phyloP scores from a whole-genome alignment of 1,140 invertebrate genomes.

The Ganaspis sp. region DNA sequence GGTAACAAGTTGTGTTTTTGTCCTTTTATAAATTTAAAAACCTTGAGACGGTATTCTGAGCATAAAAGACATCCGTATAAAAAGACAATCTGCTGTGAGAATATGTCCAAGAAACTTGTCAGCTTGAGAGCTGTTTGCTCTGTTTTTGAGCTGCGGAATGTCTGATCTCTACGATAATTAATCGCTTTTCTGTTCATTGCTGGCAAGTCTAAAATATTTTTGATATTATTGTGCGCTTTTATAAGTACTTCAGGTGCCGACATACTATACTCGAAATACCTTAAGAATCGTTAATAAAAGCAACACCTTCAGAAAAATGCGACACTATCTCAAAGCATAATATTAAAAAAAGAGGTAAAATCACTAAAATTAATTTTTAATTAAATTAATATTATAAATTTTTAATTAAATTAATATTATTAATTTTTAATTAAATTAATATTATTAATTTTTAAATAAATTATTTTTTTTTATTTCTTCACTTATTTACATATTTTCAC shows the following conservation, averaged over 20 bases:
- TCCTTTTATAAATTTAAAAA: background rate
- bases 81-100: background rate
- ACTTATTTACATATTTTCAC: no score
- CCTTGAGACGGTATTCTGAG: background rate
- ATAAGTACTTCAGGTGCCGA: background rate
- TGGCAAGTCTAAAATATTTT: conserved; percentile 12
- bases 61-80: background rate
- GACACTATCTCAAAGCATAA: background rate
- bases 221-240: background rate
- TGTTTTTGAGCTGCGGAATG: background rate
- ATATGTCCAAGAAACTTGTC: background rate
- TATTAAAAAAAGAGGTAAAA: no score
- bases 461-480: no score
- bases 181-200: conserved; percentile 1
- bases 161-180: background rate
- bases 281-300: conserved; percentile 7
- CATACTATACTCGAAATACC: background rate
- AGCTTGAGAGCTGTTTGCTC: background rate
- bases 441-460: no score
- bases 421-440: no score
- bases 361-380: no score
- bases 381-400: no score
- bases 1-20: background rate
- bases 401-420: no score
- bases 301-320: background rate